These are phyloP conservation scores for Lycopodina hypogea DNA, from an alignment of 37 sponge, comb jelly and placozoan genomes.

Conservation along the genomic window DNA sequence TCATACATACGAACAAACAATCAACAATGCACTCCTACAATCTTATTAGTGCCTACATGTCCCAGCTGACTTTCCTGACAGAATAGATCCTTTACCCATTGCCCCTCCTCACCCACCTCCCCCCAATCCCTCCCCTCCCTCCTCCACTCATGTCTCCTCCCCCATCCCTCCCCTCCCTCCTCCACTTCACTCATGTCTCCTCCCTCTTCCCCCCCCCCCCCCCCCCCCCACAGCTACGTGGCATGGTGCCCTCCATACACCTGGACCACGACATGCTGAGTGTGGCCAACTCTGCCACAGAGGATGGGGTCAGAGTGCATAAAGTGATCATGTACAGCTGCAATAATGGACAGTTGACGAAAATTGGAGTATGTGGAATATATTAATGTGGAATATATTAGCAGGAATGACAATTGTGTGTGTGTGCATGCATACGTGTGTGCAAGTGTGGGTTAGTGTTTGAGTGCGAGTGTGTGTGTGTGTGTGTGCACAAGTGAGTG, in stretches of 20 bases:
- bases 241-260: slow-evolving; percentile 7
- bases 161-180: background rate
- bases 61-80: too few species aligned
- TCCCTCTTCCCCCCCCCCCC: background rate
- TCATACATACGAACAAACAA: too few species aligned
- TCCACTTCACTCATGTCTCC: too few species aligned
- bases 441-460: too few species aligned
- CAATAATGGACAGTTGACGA: slow-evolving; percentile 9
- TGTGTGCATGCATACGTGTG: too few species aligned
- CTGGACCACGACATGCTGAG: slow-evolving; percentile 19
- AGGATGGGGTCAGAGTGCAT: background rate
- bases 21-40: too few species aligned
- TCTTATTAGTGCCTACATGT: too few species aligned
- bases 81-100: too few species aligned
- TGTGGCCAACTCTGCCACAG: background rate
- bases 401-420: background rate
- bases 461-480: too few species aligned
- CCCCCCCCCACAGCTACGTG: background rate
- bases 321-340: slow-evolving; percentile 20
- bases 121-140: background rate
- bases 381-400: background rate
- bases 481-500: too few species aligned
- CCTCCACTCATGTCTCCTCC: background rate
- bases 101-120: background rate
- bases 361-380: background rate